A percentile compares a stretch with the other conserved stretches of the same genome.
These are phyloP conservation scores for Drosophila testacea DNA, from an alignment of 2,888 invertebrate species.

Conservation along the genomic window DNA sequence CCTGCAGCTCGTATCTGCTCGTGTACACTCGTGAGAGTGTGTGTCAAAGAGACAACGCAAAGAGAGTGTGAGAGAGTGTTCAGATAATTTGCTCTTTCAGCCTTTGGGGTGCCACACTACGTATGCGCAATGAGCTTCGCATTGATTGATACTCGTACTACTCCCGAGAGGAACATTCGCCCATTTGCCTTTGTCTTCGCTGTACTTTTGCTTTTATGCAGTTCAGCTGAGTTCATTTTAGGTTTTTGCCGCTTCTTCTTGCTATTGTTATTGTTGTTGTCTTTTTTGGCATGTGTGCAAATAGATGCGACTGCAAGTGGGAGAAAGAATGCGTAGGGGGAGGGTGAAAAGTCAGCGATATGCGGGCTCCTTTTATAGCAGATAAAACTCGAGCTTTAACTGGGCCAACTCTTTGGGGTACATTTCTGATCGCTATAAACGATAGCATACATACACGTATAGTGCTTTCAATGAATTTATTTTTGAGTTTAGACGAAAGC, in stretches of 20 bases:
- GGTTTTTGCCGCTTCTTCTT: conserved; percentile 4
- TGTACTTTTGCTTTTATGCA: conserved; percentile 62
- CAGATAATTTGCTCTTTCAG: conserved; percentile 24
- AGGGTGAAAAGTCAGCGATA: conserved; percentile 9
- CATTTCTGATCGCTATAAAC: not conserved
- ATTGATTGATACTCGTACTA: conserved; percentile 47
- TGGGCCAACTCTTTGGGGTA: conserved; percentile 31
- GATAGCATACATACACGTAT: not conserved
- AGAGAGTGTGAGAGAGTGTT: conserved; percentile 3
- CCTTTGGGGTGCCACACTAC: conserved; percentile 46
- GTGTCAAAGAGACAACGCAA: conserved; percentile 42
- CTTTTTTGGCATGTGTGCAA: conserved; percentile 52
- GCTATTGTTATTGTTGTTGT: conserved; percentile 21
- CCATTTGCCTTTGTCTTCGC: conserved; percentile 70
- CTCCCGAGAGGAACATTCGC: conserved; percentile 21
- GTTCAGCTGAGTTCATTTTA: conserved; percentile 71
- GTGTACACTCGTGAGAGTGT: not conserved
- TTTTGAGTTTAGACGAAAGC: not conserved
- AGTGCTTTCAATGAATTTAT: not conserved
- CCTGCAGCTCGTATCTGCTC: conserved; percentile 15
- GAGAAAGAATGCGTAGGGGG: conserved; percentile 1
- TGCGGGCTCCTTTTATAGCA: conserved; percentile 33
- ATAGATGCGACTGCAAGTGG: conserved; percentile 18
- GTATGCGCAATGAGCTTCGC: conserved; percentile 67
- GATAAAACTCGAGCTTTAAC: conserved; percentile 11